A percentile compares a stretch with the other conserved stretches of the same genome.
Conservation (phyloP, 23 tunicate species). For the Corella eumyota region DNA sequence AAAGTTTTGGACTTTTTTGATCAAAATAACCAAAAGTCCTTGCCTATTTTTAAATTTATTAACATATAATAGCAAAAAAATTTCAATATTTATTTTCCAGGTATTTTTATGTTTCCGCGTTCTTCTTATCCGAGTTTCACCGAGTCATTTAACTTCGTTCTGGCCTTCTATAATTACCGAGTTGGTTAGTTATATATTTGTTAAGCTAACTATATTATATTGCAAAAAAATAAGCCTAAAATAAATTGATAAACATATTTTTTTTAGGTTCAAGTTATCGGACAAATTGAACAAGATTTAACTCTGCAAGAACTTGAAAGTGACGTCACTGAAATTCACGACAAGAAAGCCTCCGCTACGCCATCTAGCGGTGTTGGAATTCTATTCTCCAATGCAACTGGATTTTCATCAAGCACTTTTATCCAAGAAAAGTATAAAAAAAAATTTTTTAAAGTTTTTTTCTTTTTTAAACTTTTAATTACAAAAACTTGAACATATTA, state of each 20-base stretch:
- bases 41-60: no score
- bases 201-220: no score
- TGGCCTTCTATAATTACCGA: conserved; percentile 91
- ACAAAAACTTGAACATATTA: conserved; percentile 6
- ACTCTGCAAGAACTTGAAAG: conserved; percentile 3
- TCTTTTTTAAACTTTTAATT: neutral
- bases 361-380: conserved; percentile 24
- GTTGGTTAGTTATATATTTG: conserved; percentile 26
- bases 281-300: conserved; percentile 41
- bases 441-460: neutral
- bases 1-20: no score
- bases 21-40: no score
- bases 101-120: conserved; percentile 87
- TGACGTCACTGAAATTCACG: neutral
- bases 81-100: no score
- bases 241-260: no score
- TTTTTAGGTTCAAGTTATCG: conserved; percentile 28
- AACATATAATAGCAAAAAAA: no score
- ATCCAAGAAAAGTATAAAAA: conserved; percentile 16
- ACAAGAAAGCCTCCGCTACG: conserved; percentile 1
- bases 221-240: no score
- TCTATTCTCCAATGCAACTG: conserved; percentile 4
- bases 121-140: conserved; percentile 56
- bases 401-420: neutral
- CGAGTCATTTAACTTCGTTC: conserved; percentile 46